Conservation (phyloP, 1,140 invertebrate species). For the Drosophila baimaii region DNA sequence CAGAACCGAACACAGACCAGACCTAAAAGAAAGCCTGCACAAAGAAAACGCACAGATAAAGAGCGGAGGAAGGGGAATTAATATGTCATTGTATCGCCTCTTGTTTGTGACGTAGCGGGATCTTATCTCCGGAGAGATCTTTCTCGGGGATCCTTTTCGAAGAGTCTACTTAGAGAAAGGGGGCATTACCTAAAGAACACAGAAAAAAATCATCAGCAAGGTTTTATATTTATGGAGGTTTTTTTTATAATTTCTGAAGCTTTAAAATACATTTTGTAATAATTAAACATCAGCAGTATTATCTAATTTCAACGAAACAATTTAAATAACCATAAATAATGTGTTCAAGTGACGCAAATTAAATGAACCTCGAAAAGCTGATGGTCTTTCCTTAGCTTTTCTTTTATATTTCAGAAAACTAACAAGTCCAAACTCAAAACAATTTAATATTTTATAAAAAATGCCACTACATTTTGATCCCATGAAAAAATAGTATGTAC, state of each 20-base stretch:
- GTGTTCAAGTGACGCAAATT: neutral
- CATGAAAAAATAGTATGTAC: neutral
- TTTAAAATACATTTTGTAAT: no score
- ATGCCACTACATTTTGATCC: neutral
- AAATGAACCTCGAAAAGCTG: no score
- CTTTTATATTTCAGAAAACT: neutral
- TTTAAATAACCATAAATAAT: neutral
- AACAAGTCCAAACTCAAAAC: neutral
- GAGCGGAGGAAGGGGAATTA: neutral
- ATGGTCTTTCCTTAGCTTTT: no score
- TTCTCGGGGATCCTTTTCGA: slow-evolving; percentile 19
- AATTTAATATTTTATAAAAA: neutral
- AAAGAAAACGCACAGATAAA: slow-evolving; percentile 29
- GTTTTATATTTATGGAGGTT: no score
- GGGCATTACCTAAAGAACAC: neutral
- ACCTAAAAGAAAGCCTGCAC: slow-evolving; percentile 23
- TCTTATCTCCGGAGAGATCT: slow-evolving; percentile 32
- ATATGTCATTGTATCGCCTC: slow-evolving; percentile 35
- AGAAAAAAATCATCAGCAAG: neutral
- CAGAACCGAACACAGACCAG: slow-evolving; percentile 1
- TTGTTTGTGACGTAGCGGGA: slow-evolving; percentile 23
- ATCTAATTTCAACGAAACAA: neutral
- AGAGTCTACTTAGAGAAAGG: neutral
- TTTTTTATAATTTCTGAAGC: no score
- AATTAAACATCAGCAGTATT: neutral